These are phyloP conservation scores for Andrena cerasifolii DNA, from an alignment of 1,140 invertebrate species.

Conservation along the genomic window DNA sequence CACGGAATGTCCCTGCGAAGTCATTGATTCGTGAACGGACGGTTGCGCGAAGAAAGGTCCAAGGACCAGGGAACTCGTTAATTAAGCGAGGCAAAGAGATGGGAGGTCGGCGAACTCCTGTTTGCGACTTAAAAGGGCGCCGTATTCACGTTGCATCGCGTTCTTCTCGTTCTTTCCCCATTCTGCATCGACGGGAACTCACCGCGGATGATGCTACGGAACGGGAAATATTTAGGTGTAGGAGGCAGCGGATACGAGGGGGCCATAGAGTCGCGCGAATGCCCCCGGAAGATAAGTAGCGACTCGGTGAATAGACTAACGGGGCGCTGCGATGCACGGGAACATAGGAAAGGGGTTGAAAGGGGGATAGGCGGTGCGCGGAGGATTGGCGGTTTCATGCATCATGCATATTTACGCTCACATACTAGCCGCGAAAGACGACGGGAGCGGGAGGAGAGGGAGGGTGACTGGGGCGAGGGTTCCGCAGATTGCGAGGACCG, in stretches of 20 bases:
- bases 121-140: neutral
- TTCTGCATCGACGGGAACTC: conserved; percentile 26
- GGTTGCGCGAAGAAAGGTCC: neutral
- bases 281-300: conserved; percentile 62
- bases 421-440: conserved; percentile 52
- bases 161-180: conserved; percentile 11
- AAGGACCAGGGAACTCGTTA: conserved; percentile 17
- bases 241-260: neutral
- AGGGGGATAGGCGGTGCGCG: conserved; percentile 13
- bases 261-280: conserved; percentile 41
- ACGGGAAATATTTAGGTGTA: conserved; percentile 38
- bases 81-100: conserved; percentile 15
- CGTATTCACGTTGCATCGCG: neutral
- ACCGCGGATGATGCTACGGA: conserved; percentile 42
- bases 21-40: no score
- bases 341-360: conserved; percentile 3
- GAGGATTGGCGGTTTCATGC: conserved; percentile 57
- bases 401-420: conserved; percentile 72
- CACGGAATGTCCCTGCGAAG: no score
- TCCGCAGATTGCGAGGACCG: conserved; percentile 48
- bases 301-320: conserved; percentile 68
- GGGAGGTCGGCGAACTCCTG: neutral
- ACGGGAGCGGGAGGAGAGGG: conserved; percentile 21
- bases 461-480: no score
- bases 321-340: conserved; percentile 28